Percentiles rank a stretch among this genome's conserved stretches.
phyloP scores from a whole-genome alignment of 2,888 invertebrate genomes.

The Netelia melanura region DNA sequence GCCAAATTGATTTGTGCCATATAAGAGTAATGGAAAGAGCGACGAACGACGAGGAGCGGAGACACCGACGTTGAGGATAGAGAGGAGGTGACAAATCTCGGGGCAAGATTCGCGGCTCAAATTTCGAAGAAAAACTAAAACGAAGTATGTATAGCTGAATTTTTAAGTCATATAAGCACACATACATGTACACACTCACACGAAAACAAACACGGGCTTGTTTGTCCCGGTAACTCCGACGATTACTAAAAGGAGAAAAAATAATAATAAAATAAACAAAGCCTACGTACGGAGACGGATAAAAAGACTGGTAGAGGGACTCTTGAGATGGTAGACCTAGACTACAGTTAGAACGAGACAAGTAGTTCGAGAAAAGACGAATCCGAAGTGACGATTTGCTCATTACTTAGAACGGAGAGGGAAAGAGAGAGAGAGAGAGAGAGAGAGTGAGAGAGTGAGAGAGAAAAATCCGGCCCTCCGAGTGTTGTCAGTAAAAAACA shows the following conservation, averaged over 20 bases:
- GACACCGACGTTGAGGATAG: not conserved
- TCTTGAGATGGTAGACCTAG: slow-evolving; percentile 76
- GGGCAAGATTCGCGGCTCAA: slow-evolving; percentile 67
- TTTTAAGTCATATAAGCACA: slow-evolving; percentile 36
- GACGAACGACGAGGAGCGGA: slow-evolving; percentile 15
- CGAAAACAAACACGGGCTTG: slow-evolving; percentile 75
- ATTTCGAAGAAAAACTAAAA: slow-evolving; percentile 61
- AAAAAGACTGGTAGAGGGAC: slow-evolving; percentile 82
- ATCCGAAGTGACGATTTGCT: slow-evolving; percentile 64
- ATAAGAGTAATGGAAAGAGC: slow-evolving; percentile 54
- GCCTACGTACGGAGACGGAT: slow-evolving; percentile 80
- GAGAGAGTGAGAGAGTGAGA: slow-evolving; percentile 5
- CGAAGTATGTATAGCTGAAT: slow-evolving; percentile 65
- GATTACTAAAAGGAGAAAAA: slow-evolving; percentile 70
- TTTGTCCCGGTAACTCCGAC: slow-evolving; percentile 74
- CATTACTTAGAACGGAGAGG: slow-evolving; percentile 62
- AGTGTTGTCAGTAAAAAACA: slow-evolving; percentile 8
- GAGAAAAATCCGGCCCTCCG: slow-evolving; percentile 2
- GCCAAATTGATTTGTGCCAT: slow-evolving; percentile 81
- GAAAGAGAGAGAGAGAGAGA: slow-evolving; percentile 33
- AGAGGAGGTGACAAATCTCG: slow-evolving; percentile 38
- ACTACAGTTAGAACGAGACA: slow-evolving; percentile 70
- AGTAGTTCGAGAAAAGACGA: slow-evolving; percentile 68
- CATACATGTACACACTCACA: not conserved
- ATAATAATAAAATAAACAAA: slow-evolving; percentile 69